Percentiles rank a stretch among this genome's conserved stretches.
phyloP scores from a whole-genome alignment of 2,113 vertebrate genomes.

The Vicugna pacos region DNA sequence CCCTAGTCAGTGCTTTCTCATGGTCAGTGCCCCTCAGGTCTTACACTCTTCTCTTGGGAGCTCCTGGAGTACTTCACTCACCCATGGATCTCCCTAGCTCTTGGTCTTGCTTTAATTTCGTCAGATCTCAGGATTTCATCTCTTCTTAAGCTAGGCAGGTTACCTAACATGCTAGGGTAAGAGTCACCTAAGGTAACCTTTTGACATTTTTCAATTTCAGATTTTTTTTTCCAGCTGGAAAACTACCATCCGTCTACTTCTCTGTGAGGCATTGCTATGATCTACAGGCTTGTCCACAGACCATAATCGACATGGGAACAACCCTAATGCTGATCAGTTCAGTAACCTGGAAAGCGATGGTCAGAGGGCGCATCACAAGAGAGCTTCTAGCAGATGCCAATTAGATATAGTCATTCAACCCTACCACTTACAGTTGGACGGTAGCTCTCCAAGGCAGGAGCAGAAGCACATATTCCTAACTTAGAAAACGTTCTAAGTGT shows the following conservation, averaged over 20 bases:
- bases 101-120: constrained; percentile 12
- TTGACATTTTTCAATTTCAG: constrained; percentile 32
- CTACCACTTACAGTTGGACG: background rate
- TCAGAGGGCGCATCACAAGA: background rate
- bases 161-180: background rate
- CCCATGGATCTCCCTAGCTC: background rate
- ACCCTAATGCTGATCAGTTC: background rate
- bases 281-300: background rate
- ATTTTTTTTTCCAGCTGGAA: constrained; percentile 18
- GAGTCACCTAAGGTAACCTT: background rate
- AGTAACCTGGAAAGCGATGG: background rate
- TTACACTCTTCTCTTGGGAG: background rate
- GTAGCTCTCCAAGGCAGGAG: background rate
- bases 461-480: background rate
- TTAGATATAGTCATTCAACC: background rate
- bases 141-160: constrained; percentile 25
- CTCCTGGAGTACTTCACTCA: background rate
- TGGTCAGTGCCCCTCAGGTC: background rate
- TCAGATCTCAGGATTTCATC: constrained; percentile 26
- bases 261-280: background rate
- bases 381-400: background rate
- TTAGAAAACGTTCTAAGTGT: background rate
- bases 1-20: background rate
- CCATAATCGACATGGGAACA: background rate
- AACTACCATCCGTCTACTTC: background rate